Evolutionary conservation across 2,888 invertebrate genomes (phyloP), one percentile per base, ranked within the genome.

Genomic region (Exocentrus adspersus): DNA sequence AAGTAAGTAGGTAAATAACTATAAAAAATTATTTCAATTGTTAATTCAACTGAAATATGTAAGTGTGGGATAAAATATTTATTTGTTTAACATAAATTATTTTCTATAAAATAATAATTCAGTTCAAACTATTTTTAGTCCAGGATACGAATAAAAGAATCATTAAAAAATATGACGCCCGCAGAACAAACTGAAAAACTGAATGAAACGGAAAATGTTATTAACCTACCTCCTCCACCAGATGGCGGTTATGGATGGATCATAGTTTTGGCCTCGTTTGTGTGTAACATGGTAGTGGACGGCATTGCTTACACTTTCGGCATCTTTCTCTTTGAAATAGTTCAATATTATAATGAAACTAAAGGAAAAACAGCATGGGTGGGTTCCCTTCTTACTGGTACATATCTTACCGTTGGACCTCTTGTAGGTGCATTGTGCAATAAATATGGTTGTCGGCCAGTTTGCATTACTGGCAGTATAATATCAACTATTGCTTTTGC

Each of bases 231-330:
- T 16, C 16, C 57, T 46, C 57, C 94, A 57, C 94, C 94, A 46
- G 94, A 94, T 82, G 94, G 94, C 70, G 97, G 97, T 52, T 95
- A 93, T 84, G 94, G 94, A 62, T 95, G 94, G 95, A 90, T 97
- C 78, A 93, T 98, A 78, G 97, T 98, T 59, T 90, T 94, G 77
- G 95, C 96, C 53, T 96, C 96, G 43, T 97, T 98, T 84, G 90
- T 98, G 89, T 95, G 95, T 84, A 98, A 98, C 87, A 89, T 98
- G 86, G 93, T 98, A 74, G 97, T 99, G 61, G 98, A 99, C 82
- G 98, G 96, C 75, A 96, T 98, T 68, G 94, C 96, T 10, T 98
- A 98, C 84, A 95, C 97, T 4, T 99, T 98, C 82, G 98, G 98
- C 58, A 92, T 98, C 79, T 95, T 95, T 85, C 87, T 95, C 48